Evolutionary conservation across 2,113 vertebrate species (phyloP), one percentile per base, ranked within the genome.

Genomic region (Hippocampus abdominalis): DNA sequence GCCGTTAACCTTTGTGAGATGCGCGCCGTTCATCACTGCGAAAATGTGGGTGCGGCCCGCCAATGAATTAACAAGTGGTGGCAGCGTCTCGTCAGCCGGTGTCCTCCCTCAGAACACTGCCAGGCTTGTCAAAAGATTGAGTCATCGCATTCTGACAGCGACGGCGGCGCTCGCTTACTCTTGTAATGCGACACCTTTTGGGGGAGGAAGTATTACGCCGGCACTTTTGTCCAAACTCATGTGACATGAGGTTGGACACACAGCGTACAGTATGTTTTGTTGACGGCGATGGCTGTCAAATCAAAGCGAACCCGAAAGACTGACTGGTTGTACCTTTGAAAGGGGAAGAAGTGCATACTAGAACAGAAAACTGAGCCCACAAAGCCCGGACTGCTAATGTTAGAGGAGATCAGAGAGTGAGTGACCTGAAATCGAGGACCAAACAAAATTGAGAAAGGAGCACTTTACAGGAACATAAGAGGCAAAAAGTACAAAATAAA

Each of bases 71-170:
- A 87, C 81, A 79, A 74, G 71, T 83, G 79, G 84, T 79, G 85
- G 80, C 88, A 87, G 82, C 82, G 89, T 73, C 80, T 86, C 88
- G 81, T 90, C 89, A 89, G 78, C 81, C 72, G 63, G 73, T 32
- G 73, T 86, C 79, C 81, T 80, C 82, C 70, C 81, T 76, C 86
- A 87, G 79, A 74, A 81, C 83, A 76, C 81, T 86, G 88, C 82
- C 88, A 85, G 81, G 62, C 74, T 77, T 83, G 86, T 91, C 89
- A 88, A 78, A 82, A 83, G 84, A 90, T 88, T 86, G 87, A 91
- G 86, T 83, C 88, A 88, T 91, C 88, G 83, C 73, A 80, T 69
- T 69, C 81, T 83, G 89, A 90, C 84, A 83, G 84, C 81, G 84
- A 83, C 78, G 82, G 82, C 77, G 83, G 69, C 71, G 71, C 72